These are phyloP conservation scores for Sebastes diaconus DNA, from an alignment of 2,797 vertebrate species.

Conservation along the genomic window DNA sequence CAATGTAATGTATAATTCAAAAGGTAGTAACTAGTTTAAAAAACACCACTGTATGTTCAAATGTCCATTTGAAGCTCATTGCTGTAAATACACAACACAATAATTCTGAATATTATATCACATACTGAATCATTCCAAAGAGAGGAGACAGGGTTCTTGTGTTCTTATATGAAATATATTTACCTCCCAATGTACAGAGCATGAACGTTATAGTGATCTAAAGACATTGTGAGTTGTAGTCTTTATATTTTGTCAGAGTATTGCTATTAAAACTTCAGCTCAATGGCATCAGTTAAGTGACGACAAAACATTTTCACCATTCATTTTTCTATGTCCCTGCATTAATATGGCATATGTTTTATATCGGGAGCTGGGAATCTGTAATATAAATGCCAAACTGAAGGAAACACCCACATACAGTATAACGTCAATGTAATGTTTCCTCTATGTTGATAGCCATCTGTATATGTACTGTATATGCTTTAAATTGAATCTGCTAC, in stretches of 20 bases:
- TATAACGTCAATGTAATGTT: conserved; percentile 21
- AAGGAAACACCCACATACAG: conserved; percentile 8
- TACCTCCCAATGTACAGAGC: conserved; percentile 61
- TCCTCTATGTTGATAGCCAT: conserved; percentile 33
- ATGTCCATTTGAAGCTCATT: conserved; percentile 22
- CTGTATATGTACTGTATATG: conserved; percentile 43
- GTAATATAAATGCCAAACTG: conserved; percentile 27
- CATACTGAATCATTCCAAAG: conserved; percentile 56
- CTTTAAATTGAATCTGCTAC: conserved; percentile 21
- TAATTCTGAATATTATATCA: conserved; percentile 32
- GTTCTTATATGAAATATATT: conserved; percentile 59
- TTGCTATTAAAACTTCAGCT: conserved; percentile 21
- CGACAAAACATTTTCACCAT: background rate
- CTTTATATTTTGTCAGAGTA: conserved; percentile 41
- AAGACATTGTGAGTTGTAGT: conserved; percentile 54
- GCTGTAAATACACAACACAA: conserved; percentile 56
- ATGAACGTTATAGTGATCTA: conserved; percentile 61
- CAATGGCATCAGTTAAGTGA: conserved; percentile 30
- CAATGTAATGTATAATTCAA: conserved; percentile 18
- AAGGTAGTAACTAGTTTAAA: background rate
- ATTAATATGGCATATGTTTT: conserved; percentile 15
- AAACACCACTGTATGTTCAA: background rate
- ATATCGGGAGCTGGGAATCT: conserved; percentile 3
- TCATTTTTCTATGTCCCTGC: background rate
- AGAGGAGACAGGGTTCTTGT: conserved; percentile 39